These are phyloP conservation scores for Mesorhabditis spiculigera DNA, from an alignment of 2,888 invertebrate species.

Conservation along the genomic window DNA sequence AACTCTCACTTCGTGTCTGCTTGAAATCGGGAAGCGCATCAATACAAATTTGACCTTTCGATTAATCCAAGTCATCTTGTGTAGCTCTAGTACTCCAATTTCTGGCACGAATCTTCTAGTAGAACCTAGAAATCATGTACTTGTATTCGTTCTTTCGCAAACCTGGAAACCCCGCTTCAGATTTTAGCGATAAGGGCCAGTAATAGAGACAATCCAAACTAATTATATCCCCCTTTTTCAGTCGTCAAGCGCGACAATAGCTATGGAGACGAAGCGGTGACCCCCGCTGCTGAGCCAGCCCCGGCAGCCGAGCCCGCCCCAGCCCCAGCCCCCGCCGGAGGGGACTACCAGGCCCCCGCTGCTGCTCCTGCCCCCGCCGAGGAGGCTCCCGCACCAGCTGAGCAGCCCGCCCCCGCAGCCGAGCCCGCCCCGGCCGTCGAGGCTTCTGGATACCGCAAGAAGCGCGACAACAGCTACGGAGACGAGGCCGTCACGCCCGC, in stretches of 20 bases:
- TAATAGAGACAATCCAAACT: too few relatives aligned
- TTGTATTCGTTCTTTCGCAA: conserved; percentile 26
- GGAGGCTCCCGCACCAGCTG: background rate
- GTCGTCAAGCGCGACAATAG: conserved; percentile 20
- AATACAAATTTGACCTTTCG: too few relatives aligned
- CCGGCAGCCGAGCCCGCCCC: background rate
- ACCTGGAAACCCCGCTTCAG: conserved; percentile 18
- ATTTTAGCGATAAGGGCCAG: conserved; percentile 7
- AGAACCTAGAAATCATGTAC: conserved; percentile 22
- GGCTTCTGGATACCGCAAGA: conserved; percentile 27
- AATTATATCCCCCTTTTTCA: background rate
- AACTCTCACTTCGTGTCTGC: too few relatives aligned
- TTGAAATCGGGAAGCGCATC: too few relatives aligned
- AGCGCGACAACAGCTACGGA: conserved; percentile 30
- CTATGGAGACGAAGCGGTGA: conserved; percentile 32
- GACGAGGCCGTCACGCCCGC: conserved; percentile 30
- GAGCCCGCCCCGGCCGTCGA: conserved; percentile 14
- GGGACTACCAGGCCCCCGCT: background rate
- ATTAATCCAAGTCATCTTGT: too few relatives aligned
- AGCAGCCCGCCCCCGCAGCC: background rate
- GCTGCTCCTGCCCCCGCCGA: background rate
- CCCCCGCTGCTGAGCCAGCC: conserved; percentile 8
- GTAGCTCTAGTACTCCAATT: too few relatives aligned
- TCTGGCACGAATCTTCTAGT: conserved; percentile 16
- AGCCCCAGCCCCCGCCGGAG: background rate